These are phyloP conservation scores for Tricholaema leucomelas DNA, from an alignment of 2,113 vertebrate species.

Conservation along the genomic window DNA sequence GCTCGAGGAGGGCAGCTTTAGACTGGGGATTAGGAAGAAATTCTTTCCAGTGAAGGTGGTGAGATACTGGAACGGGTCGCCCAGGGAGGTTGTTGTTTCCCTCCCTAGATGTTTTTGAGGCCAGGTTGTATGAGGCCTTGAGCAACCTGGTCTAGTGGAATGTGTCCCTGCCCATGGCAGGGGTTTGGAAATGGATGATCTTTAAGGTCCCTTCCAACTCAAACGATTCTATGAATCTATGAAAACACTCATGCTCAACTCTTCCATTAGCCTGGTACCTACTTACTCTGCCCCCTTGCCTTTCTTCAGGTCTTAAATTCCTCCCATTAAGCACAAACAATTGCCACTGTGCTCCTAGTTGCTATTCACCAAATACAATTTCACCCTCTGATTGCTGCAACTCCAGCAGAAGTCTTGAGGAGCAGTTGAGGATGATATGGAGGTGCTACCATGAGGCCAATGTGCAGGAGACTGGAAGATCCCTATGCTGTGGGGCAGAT, in stretches of 20 bases:
- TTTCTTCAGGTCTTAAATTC: not conserved
- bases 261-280: not conserved
- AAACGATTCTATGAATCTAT: too few relatives aligned
- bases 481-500: not conserved
- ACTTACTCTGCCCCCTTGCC: not conserved
- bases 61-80: too few relatives aligned
- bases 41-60: too few relatives aligned
- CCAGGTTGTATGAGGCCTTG: too few relatives aligned
- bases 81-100: too few relatives aligned
- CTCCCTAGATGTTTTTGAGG: too few relatives aligned
- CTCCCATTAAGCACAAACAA: not conserved
- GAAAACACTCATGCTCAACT: not conserved
- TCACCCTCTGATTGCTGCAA: not conserved
- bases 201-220: too few relatives aligned
- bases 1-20: too few relatives aligned
- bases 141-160: too few relatives aligned
- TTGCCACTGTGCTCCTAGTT: not conserved
- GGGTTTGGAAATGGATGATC: too few relatives aligned
- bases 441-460: not conserved
- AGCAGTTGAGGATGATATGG: not conserved
- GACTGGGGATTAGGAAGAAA: too few relatives aligned
- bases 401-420: not conserved
- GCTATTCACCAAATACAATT: not conserved
- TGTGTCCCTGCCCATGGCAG: too few relatives aligned
- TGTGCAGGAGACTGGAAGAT: not conserved